Conservation (phyloP, 2,797 vertebrate species). For the Chelmon rostratus region DNA sequence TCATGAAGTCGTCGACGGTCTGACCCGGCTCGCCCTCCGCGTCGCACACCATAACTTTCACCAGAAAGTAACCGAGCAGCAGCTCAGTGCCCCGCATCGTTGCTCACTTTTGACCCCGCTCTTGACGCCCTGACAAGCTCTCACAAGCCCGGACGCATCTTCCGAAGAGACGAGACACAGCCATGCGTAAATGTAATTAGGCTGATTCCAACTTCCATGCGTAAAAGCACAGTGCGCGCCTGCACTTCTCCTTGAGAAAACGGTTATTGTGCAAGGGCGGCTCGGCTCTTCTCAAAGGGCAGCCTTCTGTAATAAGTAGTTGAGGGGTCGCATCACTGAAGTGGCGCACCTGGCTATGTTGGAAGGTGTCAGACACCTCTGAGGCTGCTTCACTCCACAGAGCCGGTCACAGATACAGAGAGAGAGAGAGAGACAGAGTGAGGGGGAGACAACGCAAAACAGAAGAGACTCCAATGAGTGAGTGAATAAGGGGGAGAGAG, state of each 20-base stretch:
- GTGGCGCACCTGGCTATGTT: conserved; percentile 55
- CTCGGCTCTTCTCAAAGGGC: conserved; percentile 23
- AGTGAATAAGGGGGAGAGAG: conserved; percentile 51
- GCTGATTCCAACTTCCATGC: conserved; percentile 72
- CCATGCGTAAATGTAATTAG: conserved; percentile 73
- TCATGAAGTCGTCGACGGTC: conserved; percentile 87
- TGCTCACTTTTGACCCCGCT: conserved; percentile 51
- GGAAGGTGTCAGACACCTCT: conserved; percentile 54
- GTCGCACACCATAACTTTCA: conserved; percentile 92
- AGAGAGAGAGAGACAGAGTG: conserved; percentile 32
- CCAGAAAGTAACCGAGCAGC: conserved; percentile 91
- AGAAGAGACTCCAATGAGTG: conserved; percentile 59
- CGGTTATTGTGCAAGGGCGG: neutral
- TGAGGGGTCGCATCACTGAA: conserved; percentile 41
- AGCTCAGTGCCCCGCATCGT: conserved; percentile 79
- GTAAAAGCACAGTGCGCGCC: conserved; percentile 56
- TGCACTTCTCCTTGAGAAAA: neutral
- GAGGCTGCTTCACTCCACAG: conserved; percentile 52
- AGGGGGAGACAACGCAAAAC: conserved; percentile 56
- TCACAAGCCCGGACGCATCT: conserved; percentile 70
- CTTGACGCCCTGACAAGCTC: conserved; percentile 43
- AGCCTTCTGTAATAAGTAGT: conserved; percentile 31
- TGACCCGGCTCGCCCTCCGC: conserved; percentile 91
- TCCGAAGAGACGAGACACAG: conserved; percentile 55
- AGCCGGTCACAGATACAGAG: conserved; percentile 17